phyloP scores from a whole-genome alignment of 2,888 invertebrate genomes.

The Caenorhabditis wallacei region DNA sequence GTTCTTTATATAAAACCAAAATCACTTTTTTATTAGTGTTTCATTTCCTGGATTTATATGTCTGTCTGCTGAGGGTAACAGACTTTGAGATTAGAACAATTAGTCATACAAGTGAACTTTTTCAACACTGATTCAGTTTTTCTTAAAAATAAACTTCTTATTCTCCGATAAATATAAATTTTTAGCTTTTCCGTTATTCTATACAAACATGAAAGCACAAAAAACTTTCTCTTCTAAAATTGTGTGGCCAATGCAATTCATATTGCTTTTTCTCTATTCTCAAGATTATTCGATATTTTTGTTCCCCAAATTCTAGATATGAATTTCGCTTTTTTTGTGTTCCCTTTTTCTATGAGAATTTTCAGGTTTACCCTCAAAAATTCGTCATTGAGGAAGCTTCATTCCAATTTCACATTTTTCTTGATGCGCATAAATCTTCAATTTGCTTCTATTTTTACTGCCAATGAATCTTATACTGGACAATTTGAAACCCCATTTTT shows the following conservation, averaged over 20 bases:
- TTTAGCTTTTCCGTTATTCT: neutral
- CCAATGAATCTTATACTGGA: too few species aligned
- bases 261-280: slow-evolving; percentile 4
- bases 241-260: neutral
- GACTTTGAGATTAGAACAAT: too few species aligned
- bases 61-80: neutral
- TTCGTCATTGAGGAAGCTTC: neutral
- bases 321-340: slow-evolving; percentile 4
- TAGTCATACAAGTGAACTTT: too few species aligned
- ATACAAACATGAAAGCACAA: neutral
- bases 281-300: neutral
- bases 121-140: too few species aligned
- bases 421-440: neutral
- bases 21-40: slow-evolving; percentile 3
- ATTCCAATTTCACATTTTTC: neutral
- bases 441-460: neutral
- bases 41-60: slow-evolving; percentile 19
- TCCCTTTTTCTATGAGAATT: neutral
- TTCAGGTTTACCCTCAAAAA: neutral
- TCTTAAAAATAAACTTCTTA: neutral
- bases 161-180: neutral
- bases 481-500: slow-evolving; percentile 16
- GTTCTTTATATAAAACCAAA: neutral
- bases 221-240: neutral
- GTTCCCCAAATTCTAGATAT: neutral